Conservation (phyloP, 2,888 invertebrate species). For the Philopedon plagiatum region DNA sequence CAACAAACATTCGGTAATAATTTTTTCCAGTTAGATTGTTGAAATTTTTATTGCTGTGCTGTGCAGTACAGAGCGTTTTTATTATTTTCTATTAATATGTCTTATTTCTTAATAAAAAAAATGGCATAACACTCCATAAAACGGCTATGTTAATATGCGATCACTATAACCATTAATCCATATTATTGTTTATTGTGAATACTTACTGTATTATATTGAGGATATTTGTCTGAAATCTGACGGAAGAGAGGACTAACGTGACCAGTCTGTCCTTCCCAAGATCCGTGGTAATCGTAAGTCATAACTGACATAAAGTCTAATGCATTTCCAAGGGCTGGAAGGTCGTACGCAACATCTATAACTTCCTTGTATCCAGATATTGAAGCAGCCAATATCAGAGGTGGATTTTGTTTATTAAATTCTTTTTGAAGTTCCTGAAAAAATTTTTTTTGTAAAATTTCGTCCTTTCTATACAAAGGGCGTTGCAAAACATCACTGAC, state of each 20-base stretch:
- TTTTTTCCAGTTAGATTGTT: too few species aligned
- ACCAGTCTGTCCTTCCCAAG: conserved; percentile 87
- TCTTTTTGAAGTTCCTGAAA: conserved; percentile 76
- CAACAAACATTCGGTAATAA: too few species aligned
- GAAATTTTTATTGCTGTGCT: too few species aligned
- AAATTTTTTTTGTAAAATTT: neutral
- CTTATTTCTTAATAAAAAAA: too few species aligned
- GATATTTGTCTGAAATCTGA: conserved; percentile 76
- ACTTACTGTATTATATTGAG: conserved; percentile 84
- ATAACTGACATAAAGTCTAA: conserved; percentile 88
- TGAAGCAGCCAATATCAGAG: conserved; percentile 84
- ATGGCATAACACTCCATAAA: too few species aligned
- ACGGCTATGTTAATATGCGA: too few species aligned
- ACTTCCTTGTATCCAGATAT: conserved; percentile 94
- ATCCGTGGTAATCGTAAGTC: conserved; percentile 91
- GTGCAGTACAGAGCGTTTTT: too few species aligned
- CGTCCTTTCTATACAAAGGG: too few species aligned
- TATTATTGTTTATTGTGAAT: neutral
- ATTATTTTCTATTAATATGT: too few species aligned
- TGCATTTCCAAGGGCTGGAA: conserved; percentile 77
- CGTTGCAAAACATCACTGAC: too few species aligned
- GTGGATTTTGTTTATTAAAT: conserved; percentile 75
- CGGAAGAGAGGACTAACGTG: conserved; percentile 86
- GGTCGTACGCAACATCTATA: conserved; percentile 88
- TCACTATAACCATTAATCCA: too few species aligned